Base-by-base conservation (phyloP, 2,113 vertebrate species). In the Neolamprologus ventralis region DNA sequence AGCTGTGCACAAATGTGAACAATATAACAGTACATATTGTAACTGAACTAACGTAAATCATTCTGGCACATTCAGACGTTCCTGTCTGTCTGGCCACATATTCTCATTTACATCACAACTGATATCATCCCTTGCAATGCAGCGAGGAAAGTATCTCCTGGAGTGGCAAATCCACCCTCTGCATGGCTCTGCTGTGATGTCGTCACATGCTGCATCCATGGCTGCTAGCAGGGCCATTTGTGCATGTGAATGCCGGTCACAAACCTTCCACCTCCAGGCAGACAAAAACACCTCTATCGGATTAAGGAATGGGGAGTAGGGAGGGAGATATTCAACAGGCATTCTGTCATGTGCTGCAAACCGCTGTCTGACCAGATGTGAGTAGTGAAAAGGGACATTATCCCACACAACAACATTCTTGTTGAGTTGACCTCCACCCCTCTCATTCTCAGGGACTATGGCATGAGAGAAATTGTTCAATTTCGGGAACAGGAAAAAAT, bases 21-120 rank as follows among this genome's bases (percentile, higher is more conserved):
- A 53, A n/a, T 53, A 0, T 53, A n/a, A 53, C 19, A 10, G 49
- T 53, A 53, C 0, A n/a, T 0, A 53, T 53, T 53, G 19, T n/a
- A n/a, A 51, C 0, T n/a, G 17, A 51, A 51, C 49, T 0, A 0
- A 19, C 1, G 5, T n/a, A 51, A 51, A 51, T 51, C 5, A n/a
- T 51, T 51, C 49, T 51, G 1, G 17, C 17, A 51, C 17, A 51
- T 51, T 1, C 19, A 51, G 19, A 51, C 2, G 3, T 51, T 1
- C 49, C 8, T 5, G 5, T 51, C 49, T 51, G 49, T n/a, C 17
- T 19, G 47, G 17, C 4, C 17, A 19, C 47, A 51, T 51, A 19
- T 19, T 49, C 49, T 19, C 49, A 51, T 51, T 0, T 51, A 51
- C 49, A 51, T 51, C 49, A 51, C 9, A 3, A 19, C 8, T 0